Conservation (phyloP, 2,888 invertebrate species). For the Axea sp. region DNA sequence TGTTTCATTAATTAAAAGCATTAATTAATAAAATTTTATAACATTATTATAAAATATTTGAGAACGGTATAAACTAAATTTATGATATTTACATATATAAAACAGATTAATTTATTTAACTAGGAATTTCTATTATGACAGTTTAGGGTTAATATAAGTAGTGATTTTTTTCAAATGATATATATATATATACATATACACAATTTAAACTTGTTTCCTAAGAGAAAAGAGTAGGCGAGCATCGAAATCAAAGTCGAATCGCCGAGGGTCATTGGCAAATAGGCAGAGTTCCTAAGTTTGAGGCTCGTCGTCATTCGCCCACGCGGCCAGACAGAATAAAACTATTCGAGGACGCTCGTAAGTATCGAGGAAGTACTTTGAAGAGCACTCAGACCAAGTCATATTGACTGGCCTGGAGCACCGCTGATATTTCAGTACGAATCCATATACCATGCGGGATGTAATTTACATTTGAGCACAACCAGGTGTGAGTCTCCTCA, state of each 20-base stretch:
- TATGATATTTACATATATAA: no score
- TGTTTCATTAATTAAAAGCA: no score
- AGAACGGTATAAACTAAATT: no score
- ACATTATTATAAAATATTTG: no score
- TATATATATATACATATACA: constrained; percentile 9
- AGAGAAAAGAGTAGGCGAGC: constrained; percentile 55
- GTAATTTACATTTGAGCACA: constrained; percentile 53
- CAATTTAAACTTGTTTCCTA: constrained; percentile 37
- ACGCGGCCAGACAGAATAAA: constrained; percentile 78
- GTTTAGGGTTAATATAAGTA: no score
- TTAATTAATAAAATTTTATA: no score
- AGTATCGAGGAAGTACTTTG: constrained; percentile 74
- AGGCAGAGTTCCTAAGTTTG: constrained; percentile 69
- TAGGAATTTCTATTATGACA: no score
- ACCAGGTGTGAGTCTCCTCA: constrained; percentile 45
- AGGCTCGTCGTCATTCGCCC: constrained; percentile 70
- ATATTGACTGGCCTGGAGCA: constrained; percentile 56
- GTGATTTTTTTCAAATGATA: no score
- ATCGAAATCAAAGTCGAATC: constrained; percentile 57
- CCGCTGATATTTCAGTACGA: constrained; percentile 25
- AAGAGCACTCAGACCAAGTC: constrained; percentile 52
- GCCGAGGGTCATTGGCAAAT: constrained; percentile 69
- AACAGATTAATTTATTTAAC: no score
- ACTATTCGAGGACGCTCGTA: constrained; percentile 74
- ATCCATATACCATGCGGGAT: constrained; percentile 41